These are phyloP conservation scores for Acestrorhynchus altus DNA, from an alignment of 2,797 vertebrate species.

Conservation along the genomic window DNA sequence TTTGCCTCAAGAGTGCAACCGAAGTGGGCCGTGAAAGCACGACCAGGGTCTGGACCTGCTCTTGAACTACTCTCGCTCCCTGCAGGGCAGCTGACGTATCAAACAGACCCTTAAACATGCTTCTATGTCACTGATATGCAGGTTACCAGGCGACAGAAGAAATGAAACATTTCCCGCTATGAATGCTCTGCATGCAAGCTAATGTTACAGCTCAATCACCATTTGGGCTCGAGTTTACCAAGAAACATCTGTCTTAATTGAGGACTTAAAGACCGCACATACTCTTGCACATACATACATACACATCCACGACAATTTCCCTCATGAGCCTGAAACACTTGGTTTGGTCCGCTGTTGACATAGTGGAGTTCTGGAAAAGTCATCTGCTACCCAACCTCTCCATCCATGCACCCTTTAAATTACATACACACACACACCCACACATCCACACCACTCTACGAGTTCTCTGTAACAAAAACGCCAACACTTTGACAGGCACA, in stretches of 20 bases:
- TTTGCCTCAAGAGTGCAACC: background rate
- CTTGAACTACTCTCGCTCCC: background rate
- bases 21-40: background rate
- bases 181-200: background rate
- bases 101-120: background rate
- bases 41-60: background rate
- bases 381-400: conserved; percentile 30
- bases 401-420: conserved; percentile 19
- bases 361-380: conserved; percentile 30
- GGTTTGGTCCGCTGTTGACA: conserved; percentile 1
- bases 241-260: conserved; percentile 46
- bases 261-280: conserved; percentile 25
- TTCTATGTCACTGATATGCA: background rate
- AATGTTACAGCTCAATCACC: conserved; percentile 49
- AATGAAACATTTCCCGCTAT: conserved; percentile 37
- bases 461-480: background rate
- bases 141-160: conserved; percentile 23
- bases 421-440: conserved; percentile 20
- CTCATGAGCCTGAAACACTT: conserved; percentile 8
- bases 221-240: conserved; percentile 15
- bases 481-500: conserved; percentile 3
- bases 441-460: background rate
- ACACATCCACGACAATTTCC: conserved; percentile 12
- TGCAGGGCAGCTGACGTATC: background rate
- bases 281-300: conserved; percentile 13